These are phyloP conservation scores for Lepidurus couesii DNA, from an alignment of 1,140 invertebrate genomes.

Conservation along the genomic window DNA sequence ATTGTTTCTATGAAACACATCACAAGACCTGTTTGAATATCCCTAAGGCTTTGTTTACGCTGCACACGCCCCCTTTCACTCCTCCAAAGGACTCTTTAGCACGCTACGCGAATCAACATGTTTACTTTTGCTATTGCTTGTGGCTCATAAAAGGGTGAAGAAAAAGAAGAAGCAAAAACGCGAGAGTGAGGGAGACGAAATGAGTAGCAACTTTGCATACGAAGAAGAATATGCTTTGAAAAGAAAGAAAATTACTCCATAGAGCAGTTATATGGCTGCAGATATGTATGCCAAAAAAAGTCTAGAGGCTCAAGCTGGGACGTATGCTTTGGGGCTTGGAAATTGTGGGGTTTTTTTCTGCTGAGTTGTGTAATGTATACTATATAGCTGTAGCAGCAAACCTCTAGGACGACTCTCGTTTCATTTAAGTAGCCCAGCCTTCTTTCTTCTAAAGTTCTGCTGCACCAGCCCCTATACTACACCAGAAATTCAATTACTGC, in stretches of 20 bases:
- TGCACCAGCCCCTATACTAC: too few relatives aligned
- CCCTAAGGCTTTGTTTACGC: slow-evolving; percentile 4
- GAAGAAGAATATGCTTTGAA: neutral
- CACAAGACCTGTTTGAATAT: slow-evolving; percentile 14
- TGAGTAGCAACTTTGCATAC: neutral
- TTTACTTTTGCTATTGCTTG: neutral
- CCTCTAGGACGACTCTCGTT: too few relatives aligned
- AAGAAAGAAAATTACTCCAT: neutral
- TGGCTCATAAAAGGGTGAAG: neutral
- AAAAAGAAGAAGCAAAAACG: neutral
- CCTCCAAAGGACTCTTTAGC: neutral
- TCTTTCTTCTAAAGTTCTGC: too few relatives aligned
- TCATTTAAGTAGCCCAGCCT: too few relatives aligned
- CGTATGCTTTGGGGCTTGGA: neutral
- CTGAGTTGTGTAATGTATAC: neutral
- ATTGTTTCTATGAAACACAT: neutral
- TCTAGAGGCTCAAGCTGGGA: neutral
- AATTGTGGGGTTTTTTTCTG: neutral
- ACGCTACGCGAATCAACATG: neutral
- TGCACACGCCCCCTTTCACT: neutral
- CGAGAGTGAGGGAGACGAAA: neutral
- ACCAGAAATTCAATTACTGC: neutral
- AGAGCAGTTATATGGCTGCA: neutral
- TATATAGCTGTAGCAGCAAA: too few relatives aligned
- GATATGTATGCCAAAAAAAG: slow-evolving; percentile 4